A percentile compares a stretch with the other conserved stretches of the same genome.
These are phyloP conservation scores for Prionace glauca DNA, from an alignment of 2,797 vertebrate genomes.

Conservation along the genomic window DNA sequence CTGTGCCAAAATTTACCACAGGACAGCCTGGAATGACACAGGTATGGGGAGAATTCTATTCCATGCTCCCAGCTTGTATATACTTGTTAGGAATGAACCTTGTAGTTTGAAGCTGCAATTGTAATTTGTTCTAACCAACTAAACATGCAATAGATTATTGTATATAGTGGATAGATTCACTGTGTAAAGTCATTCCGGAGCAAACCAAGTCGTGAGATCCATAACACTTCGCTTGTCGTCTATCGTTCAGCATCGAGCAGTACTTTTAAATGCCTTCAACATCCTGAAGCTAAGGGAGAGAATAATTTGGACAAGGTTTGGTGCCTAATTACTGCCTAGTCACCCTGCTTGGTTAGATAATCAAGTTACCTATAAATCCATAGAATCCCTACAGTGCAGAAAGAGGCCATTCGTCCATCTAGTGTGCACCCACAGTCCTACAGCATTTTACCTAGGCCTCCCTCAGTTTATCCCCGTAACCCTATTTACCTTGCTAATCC, in stretches of 20 bases:
- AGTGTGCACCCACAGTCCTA: no score
- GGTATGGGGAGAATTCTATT: neutral
- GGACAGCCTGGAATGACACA: slow-evolving; percentile 26
- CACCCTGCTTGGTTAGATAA: neutral
- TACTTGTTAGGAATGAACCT: neutral
- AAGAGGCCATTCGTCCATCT: no score
- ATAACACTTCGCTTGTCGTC: neutral
- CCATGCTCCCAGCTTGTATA: neutral
- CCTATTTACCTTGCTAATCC: no score
- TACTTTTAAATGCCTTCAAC: neutral
- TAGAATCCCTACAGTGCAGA: no score
- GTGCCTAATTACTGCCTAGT: neutral
- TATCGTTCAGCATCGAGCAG: neutral
- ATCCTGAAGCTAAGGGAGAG: neutral
- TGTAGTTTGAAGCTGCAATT: neutral
- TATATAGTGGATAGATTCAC: neutral
- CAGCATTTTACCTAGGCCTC: no score
- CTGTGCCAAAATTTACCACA: slow-evolving; percentile 37
- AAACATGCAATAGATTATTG: neutral
- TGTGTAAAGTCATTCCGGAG: neutral
- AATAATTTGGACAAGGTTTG: neutral
- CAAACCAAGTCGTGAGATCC: neutral
- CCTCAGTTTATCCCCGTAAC: no score
- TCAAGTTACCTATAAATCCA: neutral
- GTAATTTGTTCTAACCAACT: neutral